phyloP scores from a whole-genome alignment of 1,140 invertebrate genomes.

The Hyposmocoma kahamanoa region DNA sequence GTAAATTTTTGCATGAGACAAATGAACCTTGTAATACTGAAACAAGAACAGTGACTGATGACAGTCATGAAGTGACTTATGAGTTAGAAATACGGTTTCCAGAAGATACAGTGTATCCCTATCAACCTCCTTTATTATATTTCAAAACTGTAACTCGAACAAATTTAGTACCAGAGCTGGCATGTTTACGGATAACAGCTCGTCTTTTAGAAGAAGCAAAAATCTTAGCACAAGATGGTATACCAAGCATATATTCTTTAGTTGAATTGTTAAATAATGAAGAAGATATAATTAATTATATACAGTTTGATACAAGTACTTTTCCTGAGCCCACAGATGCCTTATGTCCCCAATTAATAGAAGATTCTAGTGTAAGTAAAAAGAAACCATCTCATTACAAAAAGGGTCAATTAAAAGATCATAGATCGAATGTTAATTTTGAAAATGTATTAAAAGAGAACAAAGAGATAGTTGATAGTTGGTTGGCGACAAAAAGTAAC shows the following conservation, averaged over 20 bases:
- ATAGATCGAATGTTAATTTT: conserved; percentile 64
- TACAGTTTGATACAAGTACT: conserved; percentile 72
- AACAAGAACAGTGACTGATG: conserved; percentile 23
- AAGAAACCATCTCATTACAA: conserved; percentile 75
- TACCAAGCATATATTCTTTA: conserved; percentile 80
- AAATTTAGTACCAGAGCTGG: conserved; percentile 75
- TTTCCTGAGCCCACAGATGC: conserved; percentile 71
- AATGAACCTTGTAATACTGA: conserved; percentile 36
- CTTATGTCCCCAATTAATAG: conserved; percentile 60
- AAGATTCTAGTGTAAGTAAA: conserved; percentile 35
- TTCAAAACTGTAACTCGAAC: conserved; percentile 75
- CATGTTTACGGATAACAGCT: conserved; percentile 77
- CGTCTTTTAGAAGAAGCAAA: conserved; percentile 79
- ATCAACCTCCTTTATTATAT: conserved; percentile 80
- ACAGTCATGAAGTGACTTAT: conserved; percentile 66
- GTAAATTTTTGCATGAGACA: conserved; percentile 81
- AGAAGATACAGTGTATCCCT: conserved; percentile 80
- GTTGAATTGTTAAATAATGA: conserved; percentile 81
- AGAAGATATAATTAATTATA: conserved; percentile 76
- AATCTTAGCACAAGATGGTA: conserved; percentile 76
- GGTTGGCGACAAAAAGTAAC: conserved; percentile 74
- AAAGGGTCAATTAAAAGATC: conserved; percentile 73
- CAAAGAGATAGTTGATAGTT: conserved; percentile 75
- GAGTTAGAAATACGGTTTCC: conserved; percentile 84
- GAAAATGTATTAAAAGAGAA: conserved; percentile 76